phyloP scores from a whole-genome alignment of 2,113 vertebrate species.

The Rhinolophus ferrumequinum region DNA sequence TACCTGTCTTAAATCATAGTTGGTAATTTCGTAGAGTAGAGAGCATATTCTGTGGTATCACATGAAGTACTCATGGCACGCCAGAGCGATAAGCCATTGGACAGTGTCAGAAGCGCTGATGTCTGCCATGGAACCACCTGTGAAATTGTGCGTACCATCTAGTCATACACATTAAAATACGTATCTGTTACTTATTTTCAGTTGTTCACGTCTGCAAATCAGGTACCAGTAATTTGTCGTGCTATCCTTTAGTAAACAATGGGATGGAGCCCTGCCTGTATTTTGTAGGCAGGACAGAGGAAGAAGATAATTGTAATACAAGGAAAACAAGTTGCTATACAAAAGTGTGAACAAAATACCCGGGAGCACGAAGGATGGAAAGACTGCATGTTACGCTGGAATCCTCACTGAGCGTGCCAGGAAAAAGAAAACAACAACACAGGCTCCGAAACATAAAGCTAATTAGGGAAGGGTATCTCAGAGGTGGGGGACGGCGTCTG shows the following conservation, averaged over 20 bases:
- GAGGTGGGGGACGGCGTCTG: fast-evolving
- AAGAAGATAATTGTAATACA: fast-evolving
- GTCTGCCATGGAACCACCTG: fast-evolving
- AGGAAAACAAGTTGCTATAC: background rate
- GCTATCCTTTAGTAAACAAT: background rate
- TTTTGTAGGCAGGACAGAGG: background rate
- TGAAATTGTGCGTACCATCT: fast-evolving
- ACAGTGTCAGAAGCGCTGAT: fast-evolving
- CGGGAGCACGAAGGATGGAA: background rate
- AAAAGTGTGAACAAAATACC: no score
- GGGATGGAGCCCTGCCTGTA: background rate
- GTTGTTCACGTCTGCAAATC: no score
- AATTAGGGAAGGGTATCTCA: fast-evolving
- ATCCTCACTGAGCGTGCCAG: background rate
- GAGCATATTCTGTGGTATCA: background rate
- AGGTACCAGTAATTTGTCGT: fast-evolving
- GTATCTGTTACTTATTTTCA: background rate
- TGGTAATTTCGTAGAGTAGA: background rate
- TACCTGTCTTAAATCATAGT: background rate
- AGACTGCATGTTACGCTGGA: background rate
- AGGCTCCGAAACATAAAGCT: background rate
- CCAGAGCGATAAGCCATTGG: fast-evolving
- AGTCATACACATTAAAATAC: no score
- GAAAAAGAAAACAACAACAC: fast-evolving
- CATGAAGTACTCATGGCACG: background rate